Conservation (phyloP, 2,888 invertebrate species). For the Leptopilina drosophilae region DNA sequence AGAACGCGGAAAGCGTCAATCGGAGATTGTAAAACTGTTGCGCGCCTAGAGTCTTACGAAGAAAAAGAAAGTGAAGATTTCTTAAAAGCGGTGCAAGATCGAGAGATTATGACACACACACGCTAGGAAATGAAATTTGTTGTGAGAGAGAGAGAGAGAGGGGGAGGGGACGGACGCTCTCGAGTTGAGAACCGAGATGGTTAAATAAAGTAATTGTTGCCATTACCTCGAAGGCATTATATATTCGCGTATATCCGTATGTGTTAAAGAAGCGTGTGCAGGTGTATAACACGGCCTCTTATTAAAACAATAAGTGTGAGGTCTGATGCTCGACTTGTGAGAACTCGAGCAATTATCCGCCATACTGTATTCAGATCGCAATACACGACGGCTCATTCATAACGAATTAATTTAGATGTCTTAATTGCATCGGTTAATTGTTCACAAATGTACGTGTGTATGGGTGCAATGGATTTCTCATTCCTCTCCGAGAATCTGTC, state of each 20-base stretch:
- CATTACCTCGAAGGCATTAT: conserved; percentile 64
- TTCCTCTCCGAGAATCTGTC: not conserved
- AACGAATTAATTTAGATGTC: conserved; percentile 76
- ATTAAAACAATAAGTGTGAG: conserved; percentile 50
- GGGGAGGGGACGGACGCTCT: conserved; percentile 32
- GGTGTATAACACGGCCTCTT: conserved; percentile 47
- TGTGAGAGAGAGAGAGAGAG: not conserved
- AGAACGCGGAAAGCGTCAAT: conserved; percentile 9
- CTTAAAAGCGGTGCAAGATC: conserved; percentile 47
- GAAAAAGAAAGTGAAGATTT: conserved; percentile 55
- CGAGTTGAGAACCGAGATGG: conserved; percentile 68
- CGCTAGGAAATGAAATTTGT: conserved; percentile 65
- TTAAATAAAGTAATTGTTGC: conserved; percentile 75
- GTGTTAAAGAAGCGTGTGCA: conserved; percentile 51
- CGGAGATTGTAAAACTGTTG: conserved; percentile 23
- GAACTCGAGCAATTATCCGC: conserved; percentile 74
- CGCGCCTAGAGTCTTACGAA: conserved; percentile 23
- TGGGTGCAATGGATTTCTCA: conserved; percentile 44
- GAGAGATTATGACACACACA: conserved; percentile 50
- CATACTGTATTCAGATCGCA: conserved; percentile 65
- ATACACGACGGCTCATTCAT: conserved; percentile 60
- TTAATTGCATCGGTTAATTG: conserved; percentile 76
- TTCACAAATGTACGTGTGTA: conserved; percentile 58
- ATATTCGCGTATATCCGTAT: not conserved
- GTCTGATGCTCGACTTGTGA: conserved; percentile 65